Evolutionary conservation across 1,140 invertebrate genomes (phyloP).

Genomic region (Penaeus indicus): DNA sequence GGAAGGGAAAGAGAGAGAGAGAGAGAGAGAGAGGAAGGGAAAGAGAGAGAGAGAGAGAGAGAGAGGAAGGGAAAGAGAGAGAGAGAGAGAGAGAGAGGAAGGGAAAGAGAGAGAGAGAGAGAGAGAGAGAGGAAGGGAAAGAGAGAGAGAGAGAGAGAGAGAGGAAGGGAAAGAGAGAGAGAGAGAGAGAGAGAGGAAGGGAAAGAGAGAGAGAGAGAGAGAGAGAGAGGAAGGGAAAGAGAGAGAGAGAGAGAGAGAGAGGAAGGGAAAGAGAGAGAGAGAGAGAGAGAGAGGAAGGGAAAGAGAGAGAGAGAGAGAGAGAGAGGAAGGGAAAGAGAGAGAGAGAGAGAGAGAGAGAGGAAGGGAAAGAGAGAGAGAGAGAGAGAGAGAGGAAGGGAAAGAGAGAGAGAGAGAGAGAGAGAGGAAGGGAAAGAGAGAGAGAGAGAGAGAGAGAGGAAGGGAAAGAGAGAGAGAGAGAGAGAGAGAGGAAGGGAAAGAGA

Average conservation of each 20-base stretch:
- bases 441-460: too few species aligned
- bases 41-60: slow-evolving; percentile 8
- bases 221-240: neutral
- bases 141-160: too few species aligned
- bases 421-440: too few species aligned
- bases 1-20: neutral
- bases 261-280: neutral
- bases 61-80: neutral
- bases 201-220: neutral
- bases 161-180: neutral
- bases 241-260: neutral
- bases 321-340: neutral
- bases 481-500: too few species aligned
- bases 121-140: neutral
- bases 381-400: neutral
- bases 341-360: neutral
- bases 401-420: neutral
- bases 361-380: neutral
- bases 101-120: neutral
- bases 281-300: neutral
- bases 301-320: neutral
- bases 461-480: too few species aligned
- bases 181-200: neutral
- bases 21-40: slow-evolving; percentile 15
- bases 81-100: neutral